Conservation (phyloP, 2,888 invertebrate genomes). For the Eurois occulta region DNA sequence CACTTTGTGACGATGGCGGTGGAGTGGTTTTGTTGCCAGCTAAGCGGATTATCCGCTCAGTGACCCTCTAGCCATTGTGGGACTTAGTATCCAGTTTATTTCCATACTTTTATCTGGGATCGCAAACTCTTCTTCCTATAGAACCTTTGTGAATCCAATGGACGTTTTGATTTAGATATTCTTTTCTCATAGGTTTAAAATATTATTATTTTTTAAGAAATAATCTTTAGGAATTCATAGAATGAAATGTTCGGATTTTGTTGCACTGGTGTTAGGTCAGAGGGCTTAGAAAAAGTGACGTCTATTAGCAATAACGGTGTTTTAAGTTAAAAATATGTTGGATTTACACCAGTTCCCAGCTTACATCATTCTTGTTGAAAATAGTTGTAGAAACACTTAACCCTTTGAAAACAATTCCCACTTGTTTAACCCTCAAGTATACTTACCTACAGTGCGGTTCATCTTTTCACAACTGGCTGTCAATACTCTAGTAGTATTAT, state of each 20-base stretch:
- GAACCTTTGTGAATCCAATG: neutral
- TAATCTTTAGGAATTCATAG: neutral
- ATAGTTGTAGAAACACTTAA: neutral
- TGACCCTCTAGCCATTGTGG: conserved; percentile 21
- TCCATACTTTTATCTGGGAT: conserved; percentile 13
- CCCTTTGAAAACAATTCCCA: neutral
- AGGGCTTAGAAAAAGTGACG: neutral
- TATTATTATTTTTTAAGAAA: neutral
- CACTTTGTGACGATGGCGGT: conserved; percentile 31
- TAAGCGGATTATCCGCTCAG: conserved; percentile 51
- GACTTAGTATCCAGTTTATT: conserved; percentile 2
- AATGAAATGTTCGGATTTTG: neutral
- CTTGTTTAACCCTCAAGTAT: neutral
- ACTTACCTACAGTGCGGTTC: neutral
- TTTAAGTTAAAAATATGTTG: neutral
- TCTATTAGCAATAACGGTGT: no score
- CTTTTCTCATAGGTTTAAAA: neutral
- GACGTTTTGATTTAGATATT: neutral
- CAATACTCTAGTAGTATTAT: neutral
- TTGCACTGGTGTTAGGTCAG: neutral
- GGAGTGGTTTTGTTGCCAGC: conserved; percentile 47
- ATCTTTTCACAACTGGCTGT: no score
- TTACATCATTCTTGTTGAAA: neutral
- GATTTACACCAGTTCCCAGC: neutral
- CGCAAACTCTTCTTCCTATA: neutral